Evolutionary conservation across 2,797 vertebrate genomes (phyloP).

Genomic region (Acanthurus lineatus): DNA sequence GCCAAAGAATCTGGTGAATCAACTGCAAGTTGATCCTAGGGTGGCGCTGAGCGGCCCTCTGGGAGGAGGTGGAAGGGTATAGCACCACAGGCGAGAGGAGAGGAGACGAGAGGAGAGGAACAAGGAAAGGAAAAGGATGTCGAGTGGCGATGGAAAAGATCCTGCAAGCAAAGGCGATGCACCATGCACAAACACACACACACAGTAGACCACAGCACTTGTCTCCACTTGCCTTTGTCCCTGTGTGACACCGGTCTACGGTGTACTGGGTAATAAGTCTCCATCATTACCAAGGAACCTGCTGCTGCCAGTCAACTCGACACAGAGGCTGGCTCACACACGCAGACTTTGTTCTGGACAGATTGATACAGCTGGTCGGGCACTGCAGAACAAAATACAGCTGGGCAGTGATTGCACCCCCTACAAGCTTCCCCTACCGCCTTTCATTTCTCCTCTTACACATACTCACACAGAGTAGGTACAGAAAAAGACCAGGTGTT

Average conservation of each 20-base stretch:
- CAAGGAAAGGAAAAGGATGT: not conserved
- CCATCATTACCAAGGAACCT: constrained; percentile 56
- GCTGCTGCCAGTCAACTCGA: constrained; percentile 67
- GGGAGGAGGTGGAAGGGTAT: constrained; percentile 73
- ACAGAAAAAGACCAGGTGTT: constrained; percentile 68
- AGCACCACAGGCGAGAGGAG: constrained; percentile 49
- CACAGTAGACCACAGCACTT: constrained; percentile 29
- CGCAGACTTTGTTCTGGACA: constrained; percentile 63
- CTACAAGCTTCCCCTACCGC: constrained; percentile 25
- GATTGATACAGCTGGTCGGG: constrained; percentile 67
- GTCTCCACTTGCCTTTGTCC: constrained; percentile 80
- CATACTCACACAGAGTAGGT: constrained; percentile 6
- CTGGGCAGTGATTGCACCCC: constrained; percentile 54
- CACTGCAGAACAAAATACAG: constrained; percentile 68
- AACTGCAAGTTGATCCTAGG: constrained; percentile 78
- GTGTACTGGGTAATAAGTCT: constrained; percentile 54
- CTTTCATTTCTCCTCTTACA: constrained; percentile 23
- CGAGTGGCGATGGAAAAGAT: constrained; percentile 26
- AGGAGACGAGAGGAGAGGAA: constrained; percentile 5
- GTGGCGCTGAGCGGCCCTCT: constrained; percentile 75
- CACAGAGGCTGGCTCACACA: constrained; percentile 50
- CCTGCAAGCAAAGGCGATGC: constrained; percentile 17
- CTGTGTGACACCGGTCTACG: constrained; percentile 52
- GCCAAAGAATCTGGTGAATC: constrained; percentile 73
- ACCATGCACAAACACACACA: constrained; percentile 8